phyloP scores from a whole-genome alignment of 2,113 vertebrate genomes.

The Nannobrachium achirus region DNA sequence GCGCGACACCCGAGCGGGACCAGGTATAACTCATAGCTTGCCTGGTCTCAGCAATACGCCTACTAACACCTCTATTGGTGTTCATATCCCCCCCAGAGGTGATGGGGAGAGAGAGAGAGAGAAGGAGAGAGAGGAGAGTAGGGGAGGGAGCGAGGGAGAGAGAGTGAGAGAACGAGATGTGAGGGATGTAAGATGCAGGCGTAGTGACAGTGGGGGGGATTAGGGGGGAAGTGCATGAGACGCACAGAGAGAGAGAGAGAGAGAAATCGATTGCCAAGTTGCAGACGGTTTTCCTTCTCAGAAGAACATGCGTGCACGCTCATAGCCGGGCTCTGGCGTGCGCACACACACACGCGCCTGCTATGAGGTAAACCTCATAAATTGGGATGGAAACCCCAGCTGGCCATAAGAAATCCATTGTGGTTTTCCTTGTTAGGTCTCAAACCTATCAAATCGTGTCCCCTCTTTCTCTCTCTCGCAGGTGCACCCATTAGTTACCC shows the following conservation, averaged over 20 bases:
- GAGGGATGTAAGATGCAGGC: no score
- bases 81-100: slow-evolving; percentile 9
- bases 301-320: no score
- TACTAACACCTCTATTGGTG: slow-evolving; percentile 34
- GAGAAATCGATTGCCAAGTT: slow-evolving; percentile 13
- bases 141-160: background rate
- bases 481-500: slow-evolving; percentile 35
- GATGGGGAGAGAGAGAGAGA: slow-evolving; percentile 8
- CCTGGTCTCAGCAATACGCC: slow-evolving; percentile 3
- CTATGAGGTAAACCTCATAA: slow-evolving; percentile 21
- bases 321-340: no score
- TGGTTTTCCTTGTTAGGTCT: slow-evolving; percentile 7
- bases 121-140: slow-evolving; percentile 8
- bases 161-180: background rate
- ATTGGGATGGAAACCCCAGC: slow-evolving; percentile 50
- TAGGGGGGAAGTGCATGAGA: background rate
- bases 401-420: slow-evolving; percentile 35
- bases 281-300: slow-evolving; percentile 4
- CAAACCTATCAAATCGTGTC: slow-evolving; percentile 23
- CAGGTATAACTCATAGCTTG: no score
- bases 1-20: background rate
- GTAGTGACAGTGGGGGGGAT: background rate
- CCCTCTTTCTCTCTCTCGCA: background rate
- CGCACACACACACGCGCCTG: background rate
- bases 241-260: background rate